Evolutionary conservation across 2,113 vertebrate genomes (phyloP).

Genomic region (Ptilorrhoa leucosticta): DNA sequence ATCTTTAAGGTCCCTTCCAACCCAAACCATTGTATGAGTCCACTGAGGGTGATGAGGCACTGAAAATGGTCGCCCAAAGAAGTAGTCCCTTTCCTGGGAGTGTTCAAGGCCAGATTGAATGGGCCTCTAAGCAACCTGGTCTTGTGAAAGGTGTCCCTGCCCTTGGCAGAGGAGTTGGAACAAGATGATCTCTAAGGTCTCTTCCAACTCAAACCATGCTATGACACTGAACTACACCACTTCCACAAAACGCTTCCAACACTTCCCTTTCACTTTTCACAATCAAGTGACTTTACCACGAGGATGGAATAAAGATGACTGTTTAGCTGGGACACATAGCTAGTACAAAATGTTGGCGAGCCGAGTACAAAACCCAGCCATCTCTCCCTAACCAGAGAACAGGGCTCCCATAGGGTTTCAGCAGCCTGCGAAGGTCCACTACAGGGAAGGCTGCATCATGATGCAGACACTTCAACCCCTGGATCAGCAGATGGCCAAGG

Average conservation of each 20-base stretch:
- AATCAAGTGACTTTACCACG: background rate
- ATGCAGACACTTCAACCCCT: background rate
- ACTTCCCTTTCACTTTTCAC: background rate
- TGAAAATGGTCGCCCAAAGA: background rate
- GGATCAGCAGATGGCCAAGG: background rate
- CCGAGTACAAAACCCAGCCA: background rate
- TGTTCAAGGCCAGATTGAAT: background rate
- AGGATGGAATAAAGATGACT: background rate
- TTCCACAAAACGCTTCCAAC: background rate
- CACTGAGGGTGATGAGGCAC: background rate
- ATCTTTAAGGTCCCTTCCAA: background rate
- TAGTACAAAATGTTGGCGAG: background rate
- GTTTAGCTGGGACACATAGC: background rate
- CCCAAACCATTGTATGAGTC: background rate
- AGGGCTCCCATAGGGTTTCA: background rate
- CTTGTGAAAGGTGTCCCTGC: background rate
- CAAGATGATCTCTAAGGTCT: background rate
- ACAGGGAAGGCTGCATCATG: rapidly evolving
- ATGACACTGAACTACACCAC: background rate
- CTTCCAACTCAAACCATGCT: background rate
- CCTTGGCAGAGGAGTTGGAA: background rate
- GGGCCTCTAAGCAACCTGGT: background rate
- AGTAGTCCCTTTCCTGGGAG: background rate
- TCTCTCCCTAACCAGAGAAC: background rate
- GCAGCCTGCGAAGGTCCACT: background rate